Evolutionary conservation across 2,113 vertebrate species (phyloP).

Genomic region (Micromys minutus): DNA sequence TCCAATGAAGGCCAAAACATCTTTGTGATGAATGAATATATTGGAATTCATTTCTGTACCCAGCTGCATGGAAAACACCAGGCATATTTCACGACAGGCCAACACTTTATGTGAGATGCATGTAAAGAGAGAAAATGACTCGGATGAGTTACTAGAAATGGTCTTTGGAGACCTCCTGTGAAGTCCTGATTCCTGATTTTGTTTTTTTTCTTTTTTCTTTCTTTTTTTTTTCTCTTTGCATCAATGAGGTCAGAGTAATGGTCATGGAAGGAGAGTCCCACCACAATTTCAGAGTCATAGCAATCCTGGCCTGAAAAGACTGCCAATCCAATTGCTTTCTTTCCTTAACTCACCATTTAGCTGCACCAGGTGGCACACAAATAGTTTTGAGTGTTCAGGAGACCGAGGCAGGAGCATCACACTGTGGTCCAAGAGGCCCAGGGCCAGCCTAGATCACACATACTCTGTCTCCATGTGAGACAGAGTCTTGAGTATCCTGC

Average conservation of each 20-base stretch:
- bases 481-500: background rate
- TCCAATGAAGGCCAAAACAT: background rate
- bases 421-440: background rate
- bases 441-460: background rate
- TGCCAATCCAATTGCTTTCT: background rate
- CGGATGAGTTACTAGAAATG: background rate
- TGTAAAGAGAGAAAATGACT: background rate
- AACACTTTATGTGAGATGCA: background rate
- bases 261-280: background rate
- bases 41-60: conserved; percentile 6
- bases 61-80: background rate
- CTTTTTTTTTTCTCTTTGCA: background rate
- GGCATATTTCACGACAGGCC: conserved; percentile 2
- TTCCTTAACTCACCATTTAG: background rate
- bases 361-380: background rate
- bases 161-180: background rate
- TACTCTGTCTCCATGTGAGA: background rate
- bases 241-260: background rate
- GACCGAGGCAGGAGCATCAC: background rate
- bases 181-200: background rate
- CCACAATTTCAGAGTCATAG: background rate
- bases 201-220: background rate
- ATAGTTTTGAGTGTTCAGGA: background rate
- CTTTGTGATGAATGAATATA: conserved; percentile 29
- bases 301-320: background rate